Conservation (phyloP, 2,797 vertebrate genomes). For the Platalea minor region DNA sequence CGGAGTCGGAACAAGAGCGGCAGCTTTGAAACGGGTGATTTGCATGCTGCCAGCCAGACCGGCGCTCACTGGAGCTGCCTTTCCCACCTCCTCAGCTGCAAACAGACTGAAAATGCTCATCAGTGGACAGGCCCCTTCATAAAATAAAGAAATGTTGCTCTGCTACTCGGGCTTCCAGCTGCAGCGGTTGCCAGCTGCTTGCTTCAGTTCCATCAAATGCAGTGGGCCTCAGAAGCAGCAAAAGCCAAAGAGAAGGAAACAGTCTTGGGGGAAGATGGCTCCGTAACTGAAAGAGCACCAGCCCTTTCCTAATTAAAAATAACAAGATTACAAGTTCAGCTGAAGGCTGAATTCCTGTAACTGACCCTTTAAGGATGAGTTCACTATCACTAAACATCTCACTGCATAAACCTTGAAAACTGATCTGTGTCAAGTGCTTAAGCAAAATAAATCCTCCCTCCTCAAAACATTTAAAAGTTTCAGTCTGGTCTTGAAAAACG, state of each 20-base stretch:
- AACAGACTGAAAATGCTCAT: background rate
- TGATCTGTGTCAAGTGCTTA: background rate
- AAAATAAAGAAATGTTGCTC: background rate
- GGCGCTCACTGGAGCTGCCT: background rate
- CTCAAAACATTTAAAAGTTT: constrained; percentile 27
- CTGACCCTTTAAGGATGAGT: constrained; percentile 47
- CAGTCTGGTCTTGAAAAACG: background rate
- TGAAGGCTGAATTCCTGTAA: constrained; percentile 69
- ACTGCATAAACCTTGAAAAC: constrained; percentile 41
- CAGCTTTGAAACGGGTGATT: background rate
- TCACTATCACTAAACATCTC: background rate
- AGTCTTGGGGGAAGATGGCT: background rate
- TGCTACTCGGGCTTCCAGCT: background rate
- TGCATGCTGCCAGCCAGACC: background rate
- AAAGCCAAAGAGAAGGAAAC: background rate
- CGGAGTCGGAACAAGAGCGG: background rate
- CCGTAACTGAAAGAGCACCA: background rate
- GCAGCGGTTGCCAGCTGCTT: background rate
- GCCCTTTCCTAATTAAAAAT: constrained; percentile 58
- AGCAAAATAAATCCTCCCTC: constrained; percentile 44
- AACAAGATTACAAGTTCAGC: constrained; percentile 65
- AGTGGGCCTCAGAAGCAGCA: background rate
- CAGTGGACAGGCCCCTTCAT: background rate
- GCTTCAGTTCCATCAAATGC: background rate
- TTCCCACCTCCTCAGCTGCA: background rate